Evolutionary conservation across 2,113 vertebrate species (phyloP).

Genomic region (Dipodomys merriami): DNA sequence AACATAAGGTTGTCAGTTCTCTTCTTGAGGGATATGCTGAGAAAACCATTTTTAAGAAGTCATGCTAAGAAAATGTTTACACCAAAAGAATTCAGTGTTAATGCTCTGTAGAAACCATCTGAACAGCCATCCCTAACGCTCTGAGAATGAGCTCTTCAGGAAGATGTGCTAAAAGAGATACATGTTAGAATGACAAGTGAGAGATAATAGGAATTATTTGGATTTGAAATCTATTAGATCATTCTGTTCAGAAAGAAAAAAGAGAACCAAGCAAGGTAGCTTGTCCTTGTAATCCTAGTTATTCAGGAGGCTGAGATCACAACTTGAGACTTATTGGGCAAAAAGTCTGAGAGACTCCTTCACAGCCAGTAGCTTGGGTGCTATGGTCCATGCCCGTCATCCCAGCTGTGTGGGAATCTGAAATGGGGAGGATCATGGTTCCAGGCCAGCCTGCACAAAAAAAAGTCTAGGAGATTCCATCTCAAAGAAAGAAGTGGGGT

Average conservation of each 20-base stretch:
- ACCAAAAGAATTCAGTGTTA: background rate
- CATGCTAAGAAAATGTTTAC: slow-evolving; percentile 14
- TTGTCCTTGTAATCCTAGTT: too few relatives aligned
- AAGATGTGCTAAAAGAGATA: background rate
- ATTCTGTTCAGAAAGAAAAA: background rate
- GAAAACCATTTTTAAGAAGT: background rate
- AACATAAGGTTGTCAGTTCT: background rate
- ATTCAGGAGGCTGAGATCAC: too few relatives aligned
- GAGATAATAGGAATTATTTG: background rate
- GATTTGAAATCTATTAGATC: slow-evolving; percentile 14
- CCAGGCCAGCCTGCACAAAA: too few relatives aligned
- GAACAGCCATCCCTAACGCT: background rate
- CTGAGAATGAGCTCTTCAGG: slow-evolving; percentile 17
- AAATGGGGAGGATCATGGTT: too few relatives aligned
- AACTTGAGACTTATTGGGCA: too few relatives aligned
- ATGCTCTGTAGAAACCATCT: background rate
- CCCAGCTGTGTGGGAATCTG: too few relatives aligned
- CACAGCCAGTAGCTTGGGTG: too few relatives aligned
- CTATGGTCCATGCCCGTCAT: too few relatives aligned
- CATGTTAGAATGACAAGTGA: background rate
- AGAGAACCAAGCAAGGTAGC: background rate
- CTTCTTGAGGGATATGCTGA: background rate
- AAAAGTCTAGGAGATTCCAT: too few relatives aligned
- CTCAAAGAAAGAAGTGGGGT: too few relatives aligned
- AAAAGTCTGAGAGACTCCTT: too few relatives aligned